Percentiles rank a stretch among this genome's conserved stretches.
phyloP scores from a whole-genome alignment of 2,113 vertebrate species.

The Perognathus longimembris region DNA sequence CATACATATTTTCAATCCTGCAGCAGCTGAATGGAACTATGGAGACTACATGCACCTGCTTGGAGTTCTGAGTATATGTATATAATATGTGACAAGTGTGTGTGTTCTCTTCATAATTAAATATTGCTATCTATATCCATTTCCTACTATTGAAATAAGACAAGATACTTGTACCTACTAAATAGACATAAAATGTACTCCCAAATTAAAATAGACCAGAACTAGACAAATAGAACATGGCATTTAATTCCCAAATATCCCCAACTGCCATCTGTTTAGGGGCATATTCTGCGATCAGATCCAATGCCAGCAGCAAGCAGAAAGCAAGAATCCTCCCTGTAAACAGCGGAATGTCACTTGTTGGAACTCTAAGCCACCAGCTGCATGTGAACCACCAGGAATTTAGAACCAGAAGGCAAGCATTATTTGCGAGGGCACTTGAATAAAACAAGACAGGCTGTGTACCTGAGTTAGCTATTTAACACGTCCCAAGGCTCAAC shows the following conservation, averaged over 20 bases:
- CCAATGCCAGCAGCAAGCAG: background rate
- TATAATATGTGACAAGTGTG: background rate
- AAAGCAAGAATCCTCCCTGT: constrained; percentile 34
- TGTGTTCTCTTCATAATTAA: background rate
- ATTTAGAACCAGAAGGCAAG: constrained; percentile 21
- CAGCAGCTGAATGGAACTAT: background rate
- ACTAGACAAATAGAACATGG: constrained; percentile 32
- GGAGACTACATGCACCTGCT: background rate
- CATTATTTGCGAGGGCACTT: background rate
- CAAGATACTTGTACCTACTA: background rate
- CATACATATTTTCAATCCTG: background rate
- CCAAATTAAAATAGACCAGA: constrained; percentile 62
- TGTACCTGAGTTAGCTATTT: background rate
- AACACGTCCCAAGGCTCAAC: background rate
- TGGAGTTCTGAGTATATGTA: background rate
- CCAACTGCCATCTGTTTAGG: constrained; percentile 49
- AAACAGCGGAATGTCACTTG: background rate
- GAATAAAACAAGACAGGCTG: background rate
- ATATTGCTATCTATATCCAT: background rate
- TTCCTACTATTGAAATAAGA: constrained; percentile 13
- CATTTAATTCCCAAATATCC: constrained; percentile 38
- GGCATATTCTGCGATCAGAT: constrained; percentile 55
- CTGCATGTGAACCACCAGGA: constrained; percentile 19
- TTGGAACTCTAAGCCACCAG: constrained; percentile 1
- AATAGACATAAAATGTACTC: background rate